These are phyloP conservation scores for Lethocerus indicus DNA, from an alignment of 1,140 invertebrate genomes.

Conservation along the genomic window DNA sequence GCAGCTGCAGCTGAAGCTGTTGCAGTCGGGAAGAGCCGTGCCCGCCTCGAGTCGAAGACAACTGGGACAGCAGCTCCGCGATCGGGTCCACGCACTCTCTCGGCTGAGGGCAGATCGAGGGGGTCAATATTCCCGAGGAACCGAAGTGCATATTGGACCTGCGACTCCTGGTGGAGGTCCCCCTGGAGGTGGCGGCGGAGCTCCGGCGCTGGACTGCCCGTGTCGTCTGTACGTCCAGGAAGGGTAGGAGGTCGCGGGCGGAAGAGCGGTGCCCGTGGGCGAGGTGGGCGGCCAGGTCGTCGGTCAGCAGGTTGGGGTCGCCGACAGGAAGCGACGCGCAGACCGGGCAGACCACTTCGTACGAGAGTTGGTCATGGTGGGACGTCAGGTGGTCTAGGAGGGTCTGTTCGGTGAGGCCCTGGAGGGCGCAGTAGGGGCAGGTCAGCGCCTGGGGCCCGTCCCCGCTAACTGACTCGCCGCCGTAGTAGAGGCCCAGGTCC, in stretches of 20 bases:
- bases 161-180: background rate
- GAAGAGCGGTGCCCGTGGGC: background rate
- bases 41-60: slow-evolving; percentile 58
- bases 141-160: background rate
- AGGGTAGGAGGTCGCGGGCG: background rate
- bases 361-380: slow-evolving; percentile 28
- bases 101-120: slow-evolving; percentile 60
- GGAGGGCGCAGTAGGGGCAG: slow-evolving; percentile 85
- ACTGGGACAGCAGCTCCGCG: slow-evolving; percentile 77
- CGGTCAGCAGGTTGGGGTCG: background rate
- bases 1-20: slow-evolving; percentile 77
- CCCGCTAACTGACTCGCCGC: slow-evolving; percentile 63
- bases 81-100: slow-evolving; percentile 88
- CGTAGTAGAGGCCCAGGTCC: slow-evolving; percentile 89
- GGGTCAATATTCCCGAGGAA: background rate
- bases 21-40: slow-evolving; percentile 43
- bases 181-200: background rate
- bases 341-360: slow-evolving; percentile 5
- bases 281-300: slow-evolving; percentile 1
- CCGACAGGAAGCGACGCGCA: background rate
- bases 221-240: background rate
- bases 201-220: background rate
- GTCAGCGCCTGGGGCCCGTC: slow-evolving; percentile 88
- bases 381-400: slow-evolving; percentile 58
- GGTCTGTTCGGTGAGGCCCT: slow-evolving; percentile 82